Evolutionary conservation across 2,888 invertebrate genomes (phyloP), one percentile per base, ranked within the genome.

Genomic region (Melanargia galathea): DNA sequence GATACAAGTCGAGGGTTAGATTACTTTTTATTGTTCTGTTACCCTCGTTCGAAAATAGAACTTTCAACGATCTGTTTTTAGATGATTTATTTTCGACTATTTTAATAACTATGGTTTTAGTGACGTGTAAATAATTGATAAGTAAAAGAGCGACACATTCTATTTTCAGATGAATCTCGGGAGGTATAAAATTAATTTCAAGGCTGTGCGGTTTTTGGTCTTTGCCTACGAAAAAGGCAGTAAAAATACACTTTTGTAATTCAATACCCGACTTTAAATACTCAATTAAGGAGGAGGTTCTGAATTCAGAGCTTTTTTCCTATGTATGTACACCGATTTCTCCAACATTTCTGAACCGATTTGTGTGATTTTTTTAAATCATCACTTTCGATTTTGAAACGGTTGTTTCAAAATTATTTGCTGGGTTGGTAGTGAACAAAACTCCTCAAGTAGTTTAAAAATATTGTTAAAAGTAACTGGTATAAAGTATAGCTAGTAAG

Each of bases 31-130:
- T 83, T 81, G 77, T 81, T 78, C 73, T 72, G 70, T 70, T 71
- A 75, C 79, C 76, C 76, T 74, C 71, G 75, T 73, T 77, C 76
- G 76, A 81, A 66, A 87, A 86, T 83, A 87, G 82, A 69, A 67
- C 82, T 85, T 82, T 89, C 88, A 86, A 81, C 87, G 82, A 79
- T 79, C 70, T 73, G 69, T 70, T 75, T 76, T 74, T 63, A 70
- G 71, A 75, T 82, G 80, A 83, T 82, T 82, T 82, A 82, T 83
- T 78, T 76, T 71, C 62, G 71, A 67, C 64, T 65, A 68, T 64
- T 68, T 71, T 68, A 67, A 66, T 74, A 70, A 71, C 70, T 69
- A 66, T 70, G 70, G 69, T 70, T 65, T 70, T 69, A 69, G 70
- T 71, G 69, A 72, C 62, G 70, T 72, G 64, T 68, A 70, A 70